Evolutionary conservation across 2,797 vertebrate genomes (phyloP), one percentile per base, ranked within the genome.

Genomic region (Hemibagrus guttatus): DNA sequence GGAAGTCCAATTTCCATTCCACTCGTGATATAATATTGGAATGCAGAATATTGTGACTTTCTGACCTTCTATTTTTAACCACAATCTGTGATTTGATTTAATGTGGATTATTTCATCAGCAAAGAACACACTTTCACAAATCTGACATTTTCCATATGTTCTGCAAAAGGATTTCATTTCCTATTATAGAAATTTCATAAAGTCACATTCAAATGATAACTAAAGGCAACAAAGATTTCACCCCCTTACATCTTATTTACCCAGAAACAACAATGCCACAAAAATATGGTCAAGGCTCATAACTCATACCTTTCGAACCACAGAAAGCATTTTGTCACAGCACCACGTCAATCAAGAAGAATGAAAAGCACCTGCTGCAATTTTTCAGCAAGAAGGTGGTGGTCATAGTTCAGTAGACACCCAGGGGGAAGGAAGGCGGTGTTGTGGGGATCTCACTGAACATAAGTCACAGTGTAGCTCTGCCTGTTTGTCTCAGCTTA

Each of bases 391-490:
- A 80, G 46, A 61, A 74, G 63, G 58, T 42, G 61, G 17, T 82
- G 87, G 91, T 93, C 92, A 93, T 89, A 94, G 90, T 92, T 93
- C 93, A 93, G 88, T 95, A 93, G 93, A 94, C 93, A 93, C 91
- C 92, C 93, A 93, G 95, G 93, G 93, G 91, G 93, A 93, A 90
- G 92, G 93, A 93, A 90, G 71, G 31, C n/a, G 78, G 92, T 92
- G 90, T 92, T 87, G 90, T 89, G 90, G 90, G 87, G 91, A 93
- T 92, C 92, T 95, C 93, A 94, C 93, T 94, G 92, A 94, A 92
- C 94, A 95, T 93, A 93, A 93, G 91, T 91, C 91, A 91, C 91
- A 93, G 92, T 94, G 92, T 93, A 94, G 94, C 94, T 87, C 89
- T 84, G 76, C 46, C 76, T 75, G 86, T 88, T 75, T 56, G 84